Conservation (phyloP, 1,140 invertebrate species). For the Calephelis virginiensis region DNA sequence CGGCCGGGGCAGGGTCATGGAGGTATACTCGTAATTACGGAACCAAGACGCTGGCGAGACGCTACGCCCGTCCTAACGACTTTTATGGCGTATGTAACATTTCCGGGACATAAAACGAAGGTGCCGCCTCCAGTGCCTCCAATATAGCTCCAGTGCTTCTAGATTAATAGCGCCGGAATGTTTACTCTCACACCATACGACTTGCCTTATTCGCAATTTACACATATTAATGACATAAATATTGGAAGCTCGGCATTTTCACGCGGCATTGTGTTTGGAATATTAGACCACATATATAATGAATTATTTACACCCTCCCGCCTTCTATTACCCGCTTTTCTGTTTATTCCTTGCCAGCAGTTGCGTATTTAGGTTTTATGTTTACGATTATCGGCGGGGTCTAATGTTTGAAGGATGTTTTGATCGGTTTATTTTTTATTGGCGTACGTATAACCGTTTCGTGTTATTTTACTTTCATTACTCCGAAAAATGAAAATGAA, state of each 20-base stretch:
- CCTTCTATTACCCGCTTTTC: not conserved
- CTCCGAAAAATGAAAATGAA: too few relatives aligned
- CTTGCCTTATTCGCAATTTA: conserved; percentile 52
- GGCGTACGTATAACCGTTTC: too few relatives aligned
- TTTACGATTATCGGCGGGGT: conserved; percentile 4
- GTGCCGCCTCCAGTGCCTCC: conserved; percentile 67
- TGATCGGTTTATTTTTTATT: not conserved
- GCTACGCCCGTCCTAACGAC: conserved; percentile 73
- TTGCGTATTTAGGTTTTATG: not conserved
- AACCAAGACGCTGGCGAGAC: conserved; percentile 71
- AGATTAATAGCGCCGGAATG: conserved; percentile 72
- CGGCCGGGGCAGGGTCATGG: conserved; percentile 49
- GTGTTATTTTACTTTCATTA: too few relatives aligned
- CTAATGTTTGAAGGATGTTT: not conserved
- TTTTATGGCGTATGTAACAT: conserved; percentile 77
- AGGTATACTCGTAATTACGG: conserved; percentile 67
- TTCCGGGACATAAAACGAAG: conserved; percentile 76
- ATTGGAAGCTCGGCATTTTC: conserved; percentile 35
- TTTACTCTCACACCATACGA: conserved; percentile 64
- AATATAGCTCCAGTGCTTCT: conserved; percentile 61
- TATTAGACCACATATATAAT: conserved; percentile 20
- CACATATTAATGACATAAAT: conserved; percentile 54
- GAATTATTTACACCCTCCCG: conserved; percentile 6
- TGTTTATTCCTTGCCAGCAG: conserved; percentile 13
- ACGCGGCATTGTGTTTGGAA: conserved; percentile 19